Percentiles rank a stretch among this genome's conserved stretches.
These are phyloP conservation scores for Stercorarius parasiticus DNA, from an alignment of 2,113 vertebrate genomes.

Conservation along the genomic window DNA sequence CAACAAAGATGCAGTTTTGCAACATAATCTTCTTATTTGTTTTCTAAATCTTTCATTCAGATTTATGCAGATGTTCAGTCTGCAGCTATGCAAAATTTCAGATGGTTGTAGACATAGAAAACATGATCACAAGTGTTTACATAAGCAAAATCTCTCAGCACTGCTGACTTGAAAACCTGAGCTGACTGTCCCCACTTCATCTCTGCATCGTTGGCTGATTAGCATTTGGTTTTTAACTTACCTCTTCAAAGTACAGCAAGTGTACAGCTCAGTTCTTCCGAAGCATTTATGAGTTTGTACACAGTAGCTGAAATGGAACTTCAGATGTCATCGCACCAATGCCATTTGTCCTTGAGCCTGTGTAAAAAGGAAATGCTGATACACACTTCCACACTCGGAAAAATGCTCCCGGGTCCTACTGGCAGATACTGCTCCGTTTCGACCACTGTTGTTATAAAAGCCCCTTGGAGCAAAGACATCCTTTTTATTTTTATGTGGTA, in stretches of 20 bases:
- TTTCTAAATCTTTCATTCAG: slow-evolving; percentile 27
- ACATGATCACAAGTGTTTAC: slow-evolving; percentile 22
- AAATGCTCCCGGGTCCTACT: neutral
- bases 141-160: slow-evolving; percentile 42
- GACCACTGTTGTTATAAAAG: neutral
- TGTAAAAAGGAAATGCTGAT: slow-evolving; percentile 5
- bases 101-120: slow-evolving; percentile 3
- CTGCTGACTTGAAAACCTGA: slow-evolving; percentile 37
- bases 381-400: neutral
- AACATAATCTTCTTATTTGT: slow-evolving; percentile 51
- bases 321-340: neutral
- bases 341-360: slow-evolving; percentile 9
- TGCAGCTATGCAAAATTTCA: slow-evolving; percentile 53
- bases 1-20: slow-evolving; percentile 31
- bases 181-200: slow-evolving; percentile 40
- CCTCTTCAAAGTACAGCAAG: slow-evolving; percentile 32
- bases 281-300: neutral
- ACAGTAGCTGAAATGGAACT: neutral
- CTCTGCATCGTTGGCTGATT: slow-evolving; percentile 19
- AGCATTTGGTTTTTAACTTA: slow-evolving; percentile 30
- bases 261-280: neutral
- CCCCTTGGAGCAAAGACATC: neutral
- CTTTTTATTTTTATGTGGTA: neutral
- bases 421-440: neutral
- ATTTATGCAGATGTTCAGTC: slow-evolving; percentile 58